Conservation (phyloP, 1,140 invertebrate species). For the Pemphigus obesinymphae region DNA sequence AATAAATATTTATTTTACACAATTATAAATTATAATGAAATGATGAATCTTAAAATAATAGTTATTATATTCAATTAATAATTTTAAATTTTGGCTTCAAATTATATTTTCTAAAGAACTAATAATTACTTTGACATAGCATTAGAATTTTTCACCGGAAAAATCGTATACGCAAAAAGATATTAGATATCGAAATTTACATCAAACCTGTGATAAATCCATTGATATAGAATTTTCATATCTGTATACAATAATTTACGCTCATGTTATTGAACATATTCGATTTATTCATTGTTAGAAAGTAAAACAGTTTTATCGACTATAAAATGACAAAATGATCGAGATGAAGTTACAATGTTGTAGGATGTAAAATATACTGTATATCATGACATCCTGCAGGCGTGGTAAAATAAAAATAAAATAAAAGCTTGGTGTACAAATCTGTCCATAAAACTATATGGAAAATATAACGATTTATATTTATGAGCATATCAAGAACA, state of each 20-base stretch:
- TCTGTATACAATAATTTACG: not conserved
- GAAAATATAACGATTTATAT: not conserved
- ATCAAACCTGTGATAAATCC: too few relatives aligned
- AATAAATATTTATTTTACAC: too few relatives aligned
- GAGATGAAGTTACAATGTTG: not conserved
- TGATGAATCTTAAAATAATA: too few relatives aligned
- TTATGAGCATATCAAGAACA: not conserved
- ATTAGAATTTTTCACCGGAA: too few relatives aligned
- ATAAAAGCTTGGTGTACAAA: not conserved
- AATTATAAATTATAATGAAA: too few relatives aligned
- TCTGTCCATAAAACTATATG: not conserved
- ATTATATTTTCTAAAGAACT: too few relatives aligned
- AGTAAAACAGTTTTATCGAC: not conserved
- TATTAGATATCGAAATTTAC: too few relatives aligned
- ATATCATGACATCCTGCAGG: not conserved
- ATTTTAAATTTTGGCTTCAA: too few relatives aligned
- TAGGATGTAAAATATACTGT: not conserved
- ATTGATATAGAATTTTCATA: too few relatives aligned
- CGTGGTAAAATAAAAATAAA: not conserved
- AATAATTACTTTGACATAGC: too few relatives aligned
- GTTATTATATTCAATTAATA: too few relatives aligned
- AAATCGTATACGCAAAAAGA: too few relatives aligned
- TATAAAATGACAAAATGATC: not conserved
- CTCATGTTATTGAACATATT: not conserved
- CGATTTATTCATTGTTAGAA: slow-evolving; percentile 13